Evolutionary conservation across 2,888 invertebrate species (phyloP), one percentile per base, ranked within the genome.

Genomic region (Hoplodrina blanda): DNA sequence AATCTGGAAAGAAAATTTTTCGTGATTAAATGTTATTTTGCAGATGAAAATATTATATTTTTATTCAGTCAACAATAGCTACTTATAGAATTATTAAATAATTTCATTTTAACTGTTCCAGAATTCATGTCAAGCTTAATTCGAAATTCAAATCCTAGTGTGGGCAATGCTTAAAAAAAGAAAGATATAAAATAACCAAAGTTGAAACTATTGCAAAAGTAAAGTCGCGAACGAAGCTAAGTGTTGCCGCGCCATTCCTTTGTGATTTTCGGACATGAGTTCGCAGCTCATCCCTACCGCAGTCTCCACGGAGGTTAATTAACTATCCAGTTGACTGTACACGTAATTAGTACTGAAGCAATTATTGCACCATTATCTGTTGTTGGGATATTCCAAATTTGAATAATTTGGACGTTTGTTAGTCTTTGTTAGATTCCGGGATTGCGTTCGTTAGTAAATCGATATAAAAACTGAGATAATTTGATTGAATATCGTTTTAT

Each of bases 181-280:
- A 33, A 33, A 33, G 5, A 33, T 4, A 37, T 7, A 37, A 37
- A 44, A 10, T 0, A 30, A 15, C 8, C 7, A 8, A 49, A n/a
- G 17, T 41, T 17, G 60, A 44, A 13, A 13, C 17, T 8, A 4
- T 17, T 10, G 8, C 3, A 52, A 7, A 25, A 19, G 25, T 4
- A 50, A 19, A 78, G 53, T 50, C 68, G 17, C 49, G 44, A 0
- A 41, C 0, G 5, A 20, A 52, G 15, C 15, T 30, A 8, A 65
- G 67, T 72, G 13, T n/a, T 37, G 37, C 11, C 57, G 30, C 41
- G 37, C 20, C 66, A 61, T 54, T 54, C 49, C 55, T 69, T 73
- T 80, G 71, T 72, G 41, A 64, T 62, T 50, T 62, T 73, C 15
- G 49, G 25, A 55, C n/a, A 77, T 60, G 62, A 50, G 8, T 49